A percentile compares a stretch with the other conserved stretches of the same genome.
Evolutionary conservation across 1,140 invertebrate species (phyloP).

Genomic region (Trichomalopsis sarcophagae): DNA sequence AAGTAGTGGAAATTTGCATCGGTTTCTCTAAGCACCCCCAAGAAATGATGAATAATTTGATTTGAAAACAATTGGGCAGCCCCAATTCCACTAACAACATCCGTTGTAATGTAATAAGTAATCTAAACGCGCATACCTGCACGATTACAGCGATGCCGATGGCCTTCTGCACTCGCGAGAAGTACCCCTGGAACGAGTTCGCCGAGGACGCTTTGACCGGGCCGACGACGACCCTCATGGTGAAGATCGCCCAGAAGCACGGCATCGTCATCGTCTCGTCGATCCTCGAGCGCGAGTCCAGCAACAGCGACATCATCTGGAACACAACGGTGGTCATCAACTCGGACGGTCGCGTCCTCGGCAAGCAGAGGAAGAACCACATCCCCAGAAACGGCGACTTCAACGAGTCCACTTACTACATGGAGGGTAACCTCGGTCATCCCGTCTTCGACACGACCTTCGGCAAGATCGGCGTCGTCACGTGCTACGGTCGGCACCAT

Average conservation of each 20-base stretch:
- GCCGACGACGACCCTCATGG: conserved; percentile 89
- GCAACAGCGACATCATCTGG: conserved; percentile 93
- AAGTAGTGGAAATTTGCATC: no score
- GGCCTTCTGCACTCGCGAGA: conserved; percentile 98
- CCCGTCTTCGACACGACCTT: conserved; percentile 93
- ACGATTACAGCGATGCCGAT: conserved; percentile 92
- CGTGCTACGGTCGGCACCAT: conserved; percentile 99
- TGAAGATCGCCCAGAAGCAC: conserved; percentile 87
- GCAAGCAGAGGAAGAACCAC: conserved; percentile 98
- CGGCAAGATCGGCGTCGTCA: conserved; percentile 95
- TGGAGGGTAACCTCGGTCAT: conserved; percentile 96
- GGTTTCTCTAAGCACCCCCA: no score
- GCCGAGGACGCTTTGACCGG: conserved; percentile 93
- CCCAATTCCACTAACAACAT: no score
- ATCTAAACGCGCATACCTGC: neutral
- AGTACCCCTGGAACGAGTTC: conserved; percentile 97
- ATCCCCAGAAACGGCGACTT: conserved; percentile 98
- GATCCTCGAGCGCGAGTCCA: conserved; percentile 94
- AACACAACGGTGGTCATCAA: conserved; percentile 98
- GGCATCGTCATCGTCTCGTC: conserved; percentile 97
- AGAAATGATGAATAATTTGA: no score
- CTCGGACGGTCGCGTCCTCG: conserved; percentile 89
- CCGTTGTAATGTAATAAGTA: no score
- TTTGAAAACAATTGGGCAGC: no score
- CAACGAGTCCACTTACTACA: conserved; percentile 99